Base-by-base conservation (phyloP, 2,113 vertebrate species). In the Nipponia nippon region DNA sequence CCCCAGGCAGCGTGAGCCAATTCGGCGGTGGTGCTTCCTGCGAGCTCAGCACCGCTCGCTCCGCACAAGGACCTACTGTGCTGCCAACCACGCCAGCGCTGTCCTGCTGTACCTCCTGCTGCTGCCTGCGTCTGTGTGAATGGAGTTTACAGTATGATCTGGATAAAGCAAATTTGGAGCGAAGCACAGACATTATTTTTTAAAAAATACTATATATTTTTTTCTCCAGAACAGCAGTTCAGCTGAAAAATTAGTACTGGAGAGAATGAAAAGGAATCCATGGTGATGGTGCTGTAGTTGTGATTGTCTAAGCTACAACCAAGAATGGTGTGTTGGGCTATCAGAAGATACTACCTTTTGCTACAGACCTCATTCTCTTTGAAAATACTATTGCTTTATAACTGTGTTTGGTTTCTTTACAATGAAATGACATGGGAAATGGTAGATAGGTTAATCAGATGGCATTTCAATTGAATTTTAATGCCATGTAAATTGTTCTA, bases 1-100 rank as follows among this genome's bases (percentile, higher is more conserved):
- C 19, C 26, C 53, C 85, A 42, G 0, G 2, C 36, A n/a, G 59
- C 0, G 0, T 2, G 13, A 79, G 34, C 30, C 50, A 78, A 10
- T 50, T 56, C 0, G 2, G 62, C 4, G 2, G 9, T 5, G 15
- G 32, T 2, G 13, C 4, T 81, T 77, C 40, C 58, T 16, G 20
- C 0, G 11, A 67, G 22, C n/a, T 65, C 66, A 42, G 90, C 67
- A 56, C n/a, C 6, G 7, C 61, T 44, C 9, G 11, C 67, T 63
- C 62, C 52, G 56, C 49, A 22, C 52, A 26, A 58, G 59, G 49
- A 73, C 69, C 52, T 10, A 13, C 47, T 52, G 63, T 81, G 58
- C 84, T 91, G 87, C 58, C 66, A 56, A 1, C 32, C 56, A 10
- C 0, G 2, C 2, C 5, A 44, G 29, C 11, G 47, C 30, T 66